Evolutionary conservation across 2,888 invertebrate species (phyloP), one percentile per base, ranked within the genome.

Genomic region (Belgica antarctica): DNA sequence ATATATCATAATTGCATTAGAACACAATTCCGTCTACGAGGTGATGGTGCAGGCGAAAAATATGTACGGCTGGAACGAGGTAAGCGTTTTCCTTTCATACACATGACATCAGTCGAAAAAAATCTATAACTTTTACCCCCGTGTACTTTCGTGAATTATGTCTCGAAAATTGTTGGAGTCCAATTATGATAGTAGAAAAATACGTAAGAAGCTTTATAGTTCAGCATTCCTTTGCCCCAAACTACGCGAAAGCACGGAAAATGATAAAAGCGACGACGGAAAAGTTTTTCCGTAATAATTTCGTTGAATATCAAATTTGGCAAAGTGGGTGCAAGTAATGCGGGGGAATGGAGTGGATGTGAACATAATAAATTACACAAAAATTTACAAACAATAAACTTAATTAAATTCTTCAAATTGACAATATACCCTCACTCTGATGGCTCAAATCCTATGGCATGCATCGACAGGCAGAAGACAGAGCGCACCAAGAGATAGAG

Each of bases 1-100:
- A 1, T 86, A 88, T 80, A 85, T 86, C 74, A 84, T 89, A 74
- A 80, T 81, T 31, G 83, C 83, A 25, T 80, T 89, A 73, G 83
- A 87, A 74, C 85, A 87, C 0, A 87, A 84, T 19, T 86, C 87
- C 0, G 85, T 87, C 22, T 89, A 88, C 78, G 89, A 89, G 75
- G 88, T 88, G 17, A 87, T 87, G 71, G 87, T 89, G 62, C 87
- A 88, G 76, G 88, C 88, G 62, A 88, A 87, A 82, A 89, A 89
- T 78, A 82, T 86, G 80, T 88, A 87, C 73, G 89, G 89, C 0
- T 88, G 88, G 87, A 87, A 87, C 75, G 87, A 87, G 82, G 85
- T 85, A 57, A 68, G 10, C 17, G 10, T 7, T 10, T 7, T 34
- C 10, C 36, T 34, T 34, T 34, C 7, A 34, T n/a, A n/a, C n/a